Evolutionary conservation across 2,797 vertebrate genomes (phyloP).

Genomic region (Ceryle rudis): DNA sequence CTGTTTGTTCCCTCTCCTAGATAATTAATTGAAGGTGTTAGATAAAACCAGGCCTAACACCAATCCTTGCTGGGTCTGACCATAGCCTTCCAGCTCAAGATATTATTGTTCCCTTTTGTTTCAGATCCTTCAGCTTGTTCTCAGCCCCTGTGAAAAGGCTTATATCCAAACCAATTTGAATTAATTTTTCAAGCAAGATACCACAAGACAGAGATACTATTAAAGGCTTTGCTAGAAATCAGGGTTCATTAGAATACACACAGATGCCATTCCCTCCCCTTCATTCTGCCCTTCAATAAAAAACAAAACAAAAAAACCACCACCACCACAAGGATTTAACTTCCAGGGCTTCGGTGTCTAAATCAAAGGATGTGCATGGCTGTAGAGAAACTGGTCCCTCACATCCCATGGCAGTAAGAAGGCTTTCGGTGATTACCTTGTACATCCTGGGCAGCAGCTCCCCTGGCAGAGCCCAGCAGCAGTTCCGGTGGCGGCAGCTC

Average conservation of each 20-base stretch:
- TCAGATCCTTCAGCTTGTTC: conserved; percentile 45
- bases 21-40: conserved; percentile 74
- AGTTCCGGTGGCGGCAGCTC: fast-evolving
- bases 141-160: conserved; percentile 38
- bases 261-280: conserved; percentile 17
- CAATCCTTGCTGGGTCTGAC: conserved; percentile 29
- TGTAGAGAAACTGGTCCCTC: not conserved
- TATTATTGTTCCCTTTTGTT: conserved; percentile 63
- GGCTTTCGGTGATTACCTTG: not conserved
- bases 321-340: not conserved
- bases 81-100: conserved; percentile 24
- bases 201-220: not conserved
- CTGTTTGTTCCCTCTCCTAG: conserved; percentile 61
- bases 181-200: conserved; percentile 66
- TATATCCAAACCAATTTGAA: conserved; percentile 55
- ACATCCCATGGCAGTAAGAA: not conserved
- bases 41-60: conserved; percentile 49
- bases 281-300: conserved; percentile 20
- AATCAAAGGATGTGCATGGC: not conserved
- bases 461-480: not conserved
- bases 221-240: conserved; percentile 69
- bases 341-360: conserved; percentile 16
- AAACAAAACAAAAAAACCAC: not conserved
- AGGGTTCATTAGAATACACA: conserved; percentile 37
- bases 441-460: not conserved